phyloP scores from a whole-genome alignment of 2,797 vertebrate genomes.

The Danio choprae region DNA sequence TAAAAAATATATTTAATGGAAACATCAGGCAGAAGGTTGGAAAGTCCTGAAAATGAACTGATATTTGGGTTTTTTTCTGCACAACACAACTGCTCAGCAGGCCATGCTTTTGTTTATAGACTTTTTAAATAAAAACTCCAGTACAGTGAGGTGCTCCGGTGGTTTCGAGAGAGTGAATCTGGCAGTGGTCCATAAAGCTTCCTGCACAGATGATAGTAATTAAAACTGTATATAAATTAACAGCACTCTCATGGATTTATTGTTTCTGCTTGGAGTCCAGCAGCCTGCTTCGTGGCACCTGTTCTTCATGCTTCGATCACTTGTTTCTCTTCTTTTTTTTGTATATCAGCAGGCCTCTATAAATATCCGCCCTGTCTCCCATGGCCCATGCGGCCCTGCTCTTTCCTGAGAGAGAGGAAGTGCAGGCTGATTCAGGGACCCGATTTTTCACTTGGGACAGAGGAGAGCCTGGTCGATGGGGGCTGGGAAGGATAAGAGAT shows the following conservation, averaged over 20 bases:
- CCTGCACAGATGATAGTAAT: background rate
- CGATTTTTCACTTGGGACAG: constrained; percentile 74
- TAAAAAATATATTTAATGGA: too few species aligned
- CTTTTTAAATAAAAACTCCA: background rate
- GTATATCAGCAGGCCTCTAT: constrained; percentile 54
- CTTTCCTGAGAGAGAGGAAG: constrained; percentile 80
- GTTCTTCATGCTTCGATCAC: constrained; percentile 31
- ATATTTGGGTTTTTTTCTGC: background rate
- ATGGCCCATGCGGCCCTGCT: constrained; percentile 55
- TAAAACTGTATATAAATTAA: constrained; percentile 7
- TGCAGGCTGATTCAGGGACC: constrained; percentile 64
- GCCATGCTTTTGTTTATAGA: background rate
- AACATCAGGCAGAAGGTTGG: too few species aligned
- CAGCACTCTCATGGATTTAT: background rate
- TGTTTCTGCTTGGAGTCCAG: constrained; percentile 1
- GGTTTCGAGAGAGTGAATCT: background rate
- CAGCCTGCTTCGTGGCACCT: constrained; percentile 38
- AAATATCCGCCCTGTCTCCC: constrained; percentile 55
- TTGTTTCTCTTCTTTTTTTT: constrained; percentile 49
- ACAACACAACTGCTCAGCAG: background rate
- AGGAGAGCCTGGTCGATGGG: constrained; percentile 53
- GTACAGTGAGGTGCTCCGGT: background rate
- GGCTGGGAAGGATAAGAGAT: constrained; percentile 45
- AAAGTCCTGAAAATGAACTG: too few species aligned
- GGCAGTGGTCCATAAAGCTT: constrained; percentile 16